Percentiles rank a stretch among this genome's conserved stretches.
These are phyloP conservation scores for Germaria angustata DNA, from an alignment of 2,888 invertebrate genomes.

Conservation along the genomic window DNA sequence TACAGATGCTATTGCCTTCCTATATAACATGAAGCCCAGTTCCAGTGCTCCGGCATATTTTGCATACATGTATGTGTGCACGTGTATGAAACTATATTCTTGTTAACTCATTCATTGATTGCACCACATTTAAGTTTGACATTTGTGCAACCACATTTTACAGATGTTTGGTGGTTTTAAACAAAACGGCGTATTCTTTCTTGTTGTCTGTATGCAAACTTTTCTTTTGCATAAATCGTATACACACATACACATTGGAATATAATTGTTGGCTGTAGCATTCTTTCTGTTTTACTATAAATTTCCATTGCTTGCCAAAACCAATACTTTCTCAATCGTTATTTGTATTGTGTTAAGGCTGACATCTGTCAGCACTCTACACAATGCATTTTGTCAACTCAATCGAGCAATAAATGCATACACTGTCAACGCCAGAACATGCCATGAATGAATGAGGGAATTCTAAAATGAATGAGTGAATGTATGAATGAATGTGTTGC, in stretches of 20 bases:
- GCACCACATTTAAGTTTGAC: conserved; percentile 63
- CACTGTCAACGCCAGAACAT: conserved; percentile 45
- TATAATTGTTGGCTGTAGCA: neutral
- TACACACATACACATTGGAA: neutral
- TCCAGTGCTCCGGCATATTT: neutral
- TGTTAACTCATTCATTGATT: conserved; percentile 56
- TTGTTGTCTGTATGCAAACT: conserved; percentile 34
- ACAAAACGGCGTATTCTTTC: conserved; percentile 18
- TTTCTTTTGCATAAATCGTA: conserved; percentile 38
- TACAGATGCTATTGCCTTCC: neutral
- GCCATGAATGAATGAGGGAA: conserved; percentile 10
- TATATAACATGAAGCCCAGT: neutral
- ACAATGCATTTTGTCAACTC: conserved; percentile 67
- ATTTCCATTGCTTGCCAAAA: conserved; percentile 49
- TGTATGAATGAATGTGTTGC: conserved; percentile 1
- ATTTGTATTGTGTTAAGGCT: conserved; percentile 59
- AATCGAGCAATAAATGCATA: conserved; percentile 62
- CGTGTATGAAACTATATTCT: neutral
- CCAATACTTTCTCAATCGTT: conserved; percentile 54
- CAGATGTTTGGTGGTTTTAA: conserved; percentile 60
- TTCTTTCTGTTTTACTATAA: conserved; percentile 28
- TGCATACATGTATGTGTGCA: neutral
- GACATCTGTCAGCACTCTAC: conserved; percentile 62
- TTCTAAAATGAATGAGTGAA: neutral
- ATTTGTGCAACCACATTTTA: conserved; percentile 61